A percentile compares a stretch with the other conserved stretches of the same genome.
Conservation (phyloP, 2,888 invertebrate species). For the Drosophila monieri region DNA sequence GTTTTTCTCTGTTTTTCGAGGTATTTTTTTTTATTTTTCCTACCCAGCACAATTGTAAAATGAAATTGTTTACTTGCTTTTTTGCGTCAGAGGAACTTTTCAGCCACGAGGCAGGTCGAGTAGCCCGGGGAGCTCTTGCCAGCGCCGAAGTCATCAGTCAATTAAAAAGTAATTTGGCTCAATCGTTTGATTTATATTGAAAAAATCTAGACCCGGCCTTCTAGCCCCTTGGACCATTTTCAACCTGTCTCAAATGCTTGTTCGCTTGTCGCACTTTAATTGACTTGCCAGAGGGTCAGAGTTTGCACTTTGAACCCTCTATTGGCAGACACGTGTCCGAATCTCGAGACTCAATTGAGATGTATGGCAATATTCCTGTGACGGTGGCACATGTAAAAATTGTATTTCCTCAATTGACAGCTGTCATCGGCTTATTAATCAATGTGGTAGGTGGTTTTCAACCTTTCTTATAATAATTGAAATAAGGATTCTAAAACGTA, state of each 20-base stretch:
- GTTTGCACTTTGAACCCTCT: conserved; percentile 41
- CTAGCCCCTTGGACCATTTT: neutral
- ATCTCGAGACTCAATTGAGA: conserved; percentile 43
- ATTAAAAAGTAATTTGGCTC: conserved; percentile 53
- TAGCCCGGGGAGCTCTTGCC: conserved; percentile 29
- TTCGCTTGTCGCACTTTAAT: conserved; percentile 54
- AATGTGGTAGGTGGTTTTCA: neutral
- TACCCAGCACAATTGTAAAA: conserved; percentile 32
- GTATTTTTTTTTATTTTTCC: conserved; percentile 16
- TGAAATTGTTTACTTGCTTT: conserved; percentile 43
- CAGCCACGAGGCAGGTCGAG: conserved; percentile 16
- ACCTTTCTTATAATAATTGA: neutral
- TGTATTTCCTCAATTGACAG: conserved; percentile 12
- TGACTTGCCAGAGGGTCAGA: conserved; percentile 57
- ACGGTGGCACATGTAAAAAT: conserved; percentile 15
- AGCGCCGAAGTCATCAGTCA: conserved; percentile 48
- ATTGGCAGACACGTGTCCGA: conserved; percentile 19
- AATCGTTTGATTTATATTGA: conserved; percentile 61
- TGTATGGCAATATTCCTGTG: conserved; percentile 19
- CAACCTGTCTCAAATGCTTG: conserved; percentile 1
- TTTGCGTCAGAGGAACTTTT: conserved; percentile 29
- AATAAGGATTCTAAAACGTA: neutral
- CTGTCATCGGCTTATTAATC: conserved; percentile 10
- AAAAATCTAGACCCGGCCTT: conserved; percentile 8
- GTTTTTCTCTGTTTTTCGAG: conserved; percentile 2